Evolutionary conservation across 2,888 invertebrate species (phyloP).

Genomic region (Melipona bicolor): DNA sequence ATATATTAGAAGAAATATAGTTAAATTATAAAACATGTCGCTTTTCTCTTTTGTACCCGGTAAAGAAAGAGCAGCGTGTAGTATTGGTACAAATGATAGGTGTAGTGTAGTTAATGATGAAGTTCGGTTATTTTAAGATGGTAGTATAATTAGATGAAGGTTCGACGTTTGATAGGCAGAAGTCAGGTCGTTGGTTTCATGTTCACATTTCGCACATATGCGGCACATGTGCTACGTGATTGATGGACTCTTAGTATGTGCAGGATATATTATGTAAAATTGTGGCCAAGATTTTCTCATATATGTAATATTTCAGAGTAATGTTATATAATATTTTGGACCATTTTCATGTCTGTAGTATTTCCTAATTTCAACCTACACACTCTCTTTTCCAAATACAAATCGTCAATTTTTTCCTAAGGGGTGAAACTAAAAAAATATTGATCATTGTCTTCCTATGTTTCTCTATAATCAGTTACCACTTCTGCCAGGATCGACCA

Average conservation of each 20-base stretch:
- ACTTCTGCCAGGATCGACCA: not conserved
- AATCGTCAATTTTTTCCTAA: not conserved
- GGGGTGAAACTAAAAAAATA: too few species aligned
- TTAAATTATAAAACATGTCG: conserved; percentile 1
- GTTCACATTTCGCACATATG: conserved; percentile 17
- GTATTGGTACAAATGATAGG: not conserved
- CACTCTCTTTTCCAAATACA: not conserved
- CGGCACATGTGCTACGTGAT: conserved; percentile 6
- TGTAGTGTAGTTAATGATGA: not conserved
- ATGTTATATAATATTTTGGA: too few species aligned
- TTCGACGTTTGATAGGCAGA: conserved; percentile 23
- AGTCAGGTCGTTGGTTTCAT: conserved; percentile 14
- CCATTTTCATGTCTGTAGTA: too few species aligned
- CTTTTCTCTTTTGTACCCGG: not conserved
- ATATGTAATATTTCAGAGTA: not conserved
- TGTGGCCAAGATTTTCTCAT: not conserved
- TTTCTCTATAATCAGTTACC: not conserved
- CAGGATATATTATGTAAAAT: conserved; percentile 2
- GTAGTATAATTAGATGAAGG: conserved; percentile 25
- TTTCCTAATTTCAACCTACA: not conserved
- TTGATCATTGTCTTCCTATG: not conserved
- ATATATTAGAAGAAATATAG: not conserved
- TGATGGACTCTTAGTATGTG: not conserved
- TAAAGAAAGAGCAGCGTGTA: not conserved
- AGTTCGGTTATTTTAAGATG: conserved; percentile 8